Evolutionary conservation across 2,797 vertebrate genomes (phyloP).

Genomic region (Sebastes vulpes): DNA sequence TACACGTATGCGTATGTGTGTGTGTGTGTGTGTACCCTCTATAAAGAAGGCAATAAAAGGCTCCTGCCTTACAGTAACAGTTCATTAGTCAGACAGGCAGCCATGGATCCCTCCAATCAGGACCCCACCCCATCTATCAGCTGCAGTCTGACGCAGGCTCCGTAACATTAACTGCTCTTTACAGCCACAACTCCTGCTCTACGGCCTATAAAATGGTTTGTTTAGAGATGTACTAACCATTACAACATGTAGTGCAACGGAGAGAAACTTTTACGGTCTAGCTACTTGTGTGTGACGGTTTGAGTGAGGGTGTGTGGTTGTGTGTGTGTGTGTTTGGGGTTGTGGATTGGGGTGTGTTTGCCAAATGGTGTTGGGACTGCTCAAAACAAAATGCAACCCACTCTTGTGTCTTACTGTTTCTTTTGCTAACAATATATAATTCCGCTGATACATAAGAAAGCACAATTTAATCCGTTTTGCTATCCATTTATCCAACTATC

Average conservation of each 20-base stretch:
- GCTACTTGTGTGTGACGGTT: slow-evolving; percentile 6
- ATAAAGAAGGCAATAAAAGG: slow-evolving; percentile 62
- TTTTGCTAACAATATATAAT: slow-evolving; percentile 29
- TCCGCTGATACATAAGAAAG: slow-evolving; percentile 41
- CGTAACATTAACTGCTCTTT: slow-evolving; percentile 25
- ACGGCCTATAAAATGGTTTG: slow-evolving; percentile 30
- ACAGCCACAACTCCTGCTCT: slow-evolving; percentile 14
- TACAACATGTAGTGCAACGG: slow-evolving; percentile 20
- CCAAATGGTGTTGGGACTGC: slow-evolving; percentile 16
- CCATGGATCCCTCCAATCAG: slow-evolving; percentile 42
- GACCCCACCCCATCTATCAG: slow-evolving; percentile 39
- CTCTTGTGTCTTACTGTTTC: neutral
- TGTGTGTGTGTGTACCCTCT: neutral
- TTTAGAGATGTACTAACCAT: slow-evolving; percentile 22
- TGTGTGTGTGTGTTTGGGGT: neutral
- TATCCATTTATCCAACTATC: slow-evolving; percentile 46
- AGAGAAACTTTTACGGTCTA: slow-evolving; percentile 23
- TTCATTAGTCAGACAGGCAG: slow-evolving; percentile 61
- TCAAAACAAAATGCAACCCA: slow-evolving; percentile 17
- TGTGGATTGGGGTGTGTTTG: slow-evolving; percentile 29
- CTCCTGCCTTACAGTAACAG: slow-evolving; percentile 56
- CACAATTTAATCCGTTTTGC: slow-evolving; percentile 51
- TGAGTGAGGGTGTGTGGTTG: neutral
- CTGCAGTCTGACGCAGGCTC: slow-evolving; percentile 8
- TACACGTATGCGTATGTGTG: neutral